A percentile compares a stretch with the other conserved stretches of the same genome.
Evolutionary conservation across 1,140 invertebrate species (phyloP).

Genomic region (Bombyx mandarina): DNA sequence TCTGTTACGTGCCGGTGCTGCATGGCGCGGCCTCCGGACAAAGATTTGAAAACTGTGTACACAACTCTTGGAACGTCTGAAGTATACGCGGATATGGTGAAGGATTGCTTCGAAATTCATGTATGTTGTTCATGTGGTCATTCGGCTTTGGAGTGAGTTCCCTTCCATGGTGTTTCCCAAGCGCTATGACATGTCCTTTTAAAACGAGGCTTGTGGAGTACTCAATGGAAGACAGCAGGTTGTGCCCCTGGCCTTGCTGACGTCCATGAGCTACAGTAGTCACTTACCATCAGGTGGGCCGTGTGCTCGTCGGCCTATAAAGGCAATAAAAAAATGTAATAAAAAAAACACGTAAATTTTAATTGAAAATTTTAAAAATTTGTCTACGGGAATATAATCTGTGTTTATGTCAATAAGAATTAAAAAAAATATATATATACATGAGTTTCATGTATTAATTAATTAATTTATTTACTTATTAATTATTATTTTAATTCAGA

Average conservation of each 20-base stretch:
- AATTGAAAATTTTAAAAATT: neutral
- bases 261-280: too few species aligned
- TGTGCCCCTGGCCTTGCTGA: too few species aligned
- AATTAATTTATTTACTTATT: neutral
- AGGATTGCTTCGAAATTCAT: constrained; percentile 48
- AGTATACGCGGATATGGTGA: constrained; percentile 50
- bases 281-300: too few species aligned
- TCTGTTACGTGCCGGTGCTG: constrained; percentile 39
- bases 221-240: too few species aligned
- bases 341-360: neutral
- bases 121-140: constrained; percentile 3
- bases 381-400: neutral
- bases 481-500: too few species aligned
- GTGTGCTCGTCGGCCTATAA: too few species aligned
- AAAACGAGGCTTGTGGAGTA: too few species aligned
- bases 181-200: too few species aligned
- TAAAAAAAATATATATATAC: neutral
- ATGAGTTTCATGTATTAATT: neutral
- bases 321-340: neutral
- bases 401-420: neutral
- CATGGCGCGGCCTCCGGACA: constrained; percentile 38
- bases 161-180: too few species aligned
- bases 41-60: constrained; percentile 34
- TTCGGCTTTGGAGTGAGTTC: neutral
- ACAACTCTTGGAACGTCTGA: constrained; percentile 32